Conservation (phyloP, 1,140 invertebrate genomes). For the Philopotamus ludificatus region DNA sequence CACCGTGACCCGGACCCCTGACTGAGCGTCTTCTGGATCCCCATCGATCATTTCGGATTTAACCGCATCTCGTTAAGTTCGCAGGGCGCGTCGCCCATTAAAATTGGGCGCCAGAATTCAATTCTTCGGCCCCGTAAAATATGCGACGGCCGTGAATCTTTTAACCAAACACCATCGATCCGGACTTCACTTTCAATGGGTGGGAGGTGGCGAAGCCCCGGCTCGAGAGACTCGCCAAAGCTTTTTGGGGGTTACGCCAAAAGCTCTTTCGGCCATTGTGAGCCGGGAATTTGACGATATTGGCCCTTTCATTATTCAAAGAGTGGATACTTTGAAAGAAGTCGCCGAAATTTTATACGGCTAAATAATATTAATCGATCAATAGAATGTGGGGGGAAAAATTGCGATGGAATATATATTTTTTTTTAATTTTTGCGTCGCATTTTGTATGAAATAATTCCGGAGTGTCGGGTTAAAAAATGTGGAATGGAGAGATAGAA, state of each 20-base stretch:
- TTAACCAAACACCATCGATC: background rate
- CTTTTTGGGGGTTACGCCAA: background rate
- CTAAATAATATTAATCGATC: too few species aligned
- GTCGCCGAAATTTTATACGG: too few species aligned
- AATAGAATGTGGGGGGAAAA: too few species aligned
- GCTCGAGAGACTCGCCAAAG: background rate
- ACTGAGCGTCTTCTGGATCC: background rate
- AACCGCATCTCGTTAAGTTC: background rate
- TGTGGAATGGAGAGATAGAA: too few species aligned
- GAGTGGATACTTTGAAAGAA: too few species aligned
- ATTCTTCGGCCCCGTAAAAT: conserved; percentile 9
- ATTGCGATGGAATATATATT: too few species aligned
- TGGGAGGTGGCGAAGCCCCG: background rate
- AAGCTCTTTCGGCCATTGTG: too few species aligned
- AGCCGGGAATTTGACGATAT: too few species aligned
- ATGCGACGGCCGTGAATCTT: conserved; percentile 10
- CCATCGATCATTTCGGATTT: conserved; percentile 22
- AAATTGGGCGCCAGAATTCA: conserved; percentile 13
- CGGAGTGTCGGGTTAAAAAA: too few species aligned
- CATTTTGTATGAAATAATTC: too few species aligned
- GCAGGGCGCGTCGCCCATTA: background rate
- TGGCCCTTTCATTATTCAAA: too few species aligned
- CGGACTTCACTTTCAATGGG: background rate
- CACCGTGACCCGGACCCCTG: background rate
- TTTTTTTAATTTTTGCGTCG: too few species aligned